Evolutionary conservation across 2,888 invertebrate species (phyloP).

Genomic region (Drosophila stalkeri): DNA sequence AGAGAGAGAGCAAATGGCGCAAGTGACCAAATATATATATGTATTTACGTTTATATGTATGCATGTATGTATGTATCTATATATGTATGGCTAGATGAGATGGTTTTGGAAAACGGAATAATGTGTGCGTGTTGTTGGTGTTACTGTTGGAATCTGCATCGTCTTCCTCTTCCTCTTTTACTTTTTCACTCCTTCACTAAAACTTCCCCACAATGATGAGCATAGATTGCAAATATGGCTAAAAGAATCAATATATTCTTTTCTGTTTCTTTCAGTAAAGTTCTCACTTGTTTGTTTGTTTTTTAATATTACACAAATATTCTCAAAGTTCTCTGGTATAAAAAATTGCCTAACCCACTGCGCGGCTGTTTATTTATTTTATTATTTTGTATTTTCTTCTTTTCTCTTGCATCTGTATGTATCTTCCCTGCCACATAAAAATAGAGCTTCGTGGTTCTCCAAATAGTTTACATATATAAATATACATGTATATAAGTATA

Average conservation of each 20-base stretch:
- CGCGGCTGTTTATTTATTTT: slow-evolving; percentile 26
- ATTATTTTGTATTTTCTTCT: slow-evolving; percentile 4
- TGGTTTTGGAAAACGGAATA: slow-evolving; percentile 58
- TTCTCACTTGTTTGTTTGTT: background rate
- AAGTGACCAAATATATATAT: slow-evolving; percentile 41
- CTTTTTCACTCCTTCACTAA: background rate
- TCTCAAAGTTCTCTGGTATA: slow-evolving; percentile 51
- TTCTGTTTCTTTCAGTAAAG: slow-evolving; percentile 14
- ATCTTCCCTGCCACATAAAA: slow-evolving; percentile 67
- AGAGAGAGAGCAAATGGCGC: slow-evolving; percentile 65
- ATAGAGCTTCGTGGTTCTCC: slow-evolving; percentile 73
- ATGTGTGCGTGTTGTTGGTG: slow-evolving; percentile 38
- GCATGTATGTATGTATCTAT: slow-evolving; percentile 40
- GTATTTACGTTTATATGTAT: slow-evolving; percentile 29
- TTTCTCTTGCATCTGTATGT: slow-evolving; percentile 27
- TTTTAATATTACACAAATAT: slow-evolving; percentile 46
- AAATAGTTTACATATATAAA: slow-evolving; percentile 78
- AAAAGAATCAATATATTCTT: slow-evolving; percentile 43
- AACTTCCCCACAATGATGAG: slow-evolving; percentile 50
- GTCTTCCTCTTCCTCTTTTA: background rate
- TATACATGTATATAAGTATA: slow-evolving; percentile 52
- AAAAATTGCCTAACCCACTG: slow-evolving; percentile 51
- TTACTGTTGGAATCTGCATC: slow-evolving; percentile 24
- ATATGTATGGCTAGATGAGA: slow-evolving; percentile 67
- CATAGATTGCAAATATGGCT: slow-evolving; percentile 52